Evolutionary conservation across 23 tunicate genomes (phyloP).

Genomic region (Corella eumyota): DNA sequence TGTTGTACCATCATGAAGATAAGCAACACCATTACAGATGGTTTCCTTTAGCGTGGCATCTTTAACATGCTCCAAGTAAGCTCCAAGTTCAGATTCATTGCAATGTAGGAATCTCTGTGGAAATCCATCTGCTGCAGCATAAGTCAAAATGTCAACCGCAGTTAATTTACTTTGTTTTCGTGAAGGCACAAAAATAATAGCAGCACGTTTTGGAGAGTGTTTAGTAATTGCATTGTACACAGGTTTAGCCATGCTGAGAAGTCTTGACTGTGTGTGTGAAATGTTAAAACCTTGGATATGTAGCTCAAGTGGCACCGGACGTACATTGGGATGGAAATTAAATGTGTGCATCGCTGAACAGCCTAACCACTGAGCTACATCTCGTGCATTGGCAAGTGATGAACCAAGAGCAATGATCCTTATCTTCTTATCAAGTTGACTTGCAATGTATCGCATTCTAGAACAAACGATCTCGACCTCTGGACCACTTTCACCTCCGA

Average conservation of each 20-base stretch:
- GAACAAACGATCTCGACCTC: constrained; percentile 97
- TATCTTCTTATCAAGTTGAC: constrained; percentile 80
- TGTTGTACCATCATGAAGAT: constrained; percentile 91
- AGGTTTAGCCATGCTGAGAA: constrained; percentile 93
- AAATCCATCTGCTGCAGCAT: constrained; percentile 87
- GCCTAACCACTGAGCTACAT: constrained; percentile 97
- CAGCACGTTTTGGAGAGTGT: constrained; percentile 71
- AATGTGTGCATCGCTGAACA: constrained; percentile 76
- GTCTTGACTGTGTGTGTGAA: constrained; percentile 78
- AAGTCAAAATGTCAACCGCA: constrained; percentile 94
- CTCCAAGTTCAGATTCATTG: constrained; percentile 71
- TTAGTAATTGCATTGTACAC: constrained; percentile 86
- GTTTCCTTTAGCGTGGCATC: constrained; percentile 90
- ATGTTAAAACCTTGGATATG: constrained; percentile 97
- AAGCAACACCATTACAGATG: constrained; percentile 81
- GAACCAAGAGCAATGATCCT: constrained; percentile 92
- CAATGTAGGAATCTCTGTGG: constrained; percentile 85
- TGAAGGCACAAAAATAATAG: constrained; percentile 83
- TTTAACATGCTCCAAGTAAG: constrained; percentile 80
- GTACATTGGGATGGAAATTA: constrained; percentile 92
- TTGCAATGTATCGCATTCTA: constrained; percentile 90
- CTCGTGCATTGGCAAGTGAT: constrained; percentile 89
- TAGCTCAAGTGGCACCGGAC: constrained; percentile 92
- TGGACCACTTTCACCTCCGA: constrained; percentile 96
- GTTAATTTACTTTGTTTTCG: constrained; percentile 91